Percentiles rank a stretch among this genome's conserved stretches.
Conservation (phyloP, 2,113 vertebrate species). For the Amphilophus citrinellus region DNA sequence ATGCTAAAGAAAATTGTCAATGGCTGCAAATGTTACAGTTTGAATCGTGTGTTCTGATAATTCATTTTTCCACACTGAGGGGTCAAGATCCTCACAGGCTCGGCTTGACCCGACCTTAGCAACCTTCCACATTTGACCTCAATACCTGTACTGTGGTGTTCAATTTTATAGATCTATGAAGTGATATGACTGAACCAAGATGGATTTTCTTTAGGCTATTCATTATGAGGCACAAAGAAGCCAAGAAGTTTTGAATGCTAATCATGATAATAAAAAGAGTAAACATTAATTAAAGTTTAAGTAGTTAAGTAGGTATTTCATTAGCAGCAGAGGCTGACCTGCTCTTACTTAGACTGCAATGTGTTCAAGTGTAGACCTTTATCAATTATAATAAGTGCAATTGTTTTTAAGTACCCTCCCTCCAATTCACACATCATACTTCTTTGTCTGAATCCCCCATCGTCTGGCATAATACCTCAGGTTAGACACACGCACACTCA, state of each 20-base stretch:
- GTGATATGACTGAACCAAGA: not conserved
- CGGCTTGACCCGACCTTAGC: conserved; percentile 47
- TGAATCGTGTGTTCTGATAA: conserved; percentile 3
- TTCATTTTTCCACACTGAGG: conserved; percentile 39
- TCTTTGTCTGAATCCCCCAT: conserved; percentile 60
- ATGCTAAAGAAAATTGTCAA: not conserved
- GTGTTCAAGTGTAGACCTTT: conserved; percentile 54
- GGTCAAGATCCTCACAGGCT: conserved; percentile 46
- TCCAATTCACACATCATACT: conserved; percentile 29
- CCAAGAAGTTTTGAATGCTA: not conserved
- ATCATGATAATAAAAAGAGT: not conserved
- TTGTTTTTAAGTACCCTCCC: conserved; percentile 59
- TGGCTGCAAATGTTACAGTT: conserved; percentile 5
- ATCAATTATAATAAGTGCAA: conserved; percentile 67
- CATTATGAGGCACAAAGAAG: too few species aligned
- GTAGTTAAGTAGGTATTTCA: conserved; percentile 10
- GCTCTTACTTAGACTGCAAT: conserved; percentile 31
- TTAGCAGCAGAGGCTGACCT: conserved; percentile 60
- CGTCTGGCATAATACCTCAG: conserved; percentile 69
- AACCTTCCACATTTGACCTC: conserved; percentile 38
- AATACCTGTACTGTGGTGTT: not conserved
- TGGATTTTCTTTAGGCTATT: not conserved
- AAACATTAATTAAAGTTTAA: not conserved
- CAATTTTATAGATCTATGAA: conserved; percentile 15
- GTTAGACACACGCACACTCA: conserved; percentile 58